phyloP scores from a whole-genome alignment of 2,888 invertebrate genomes.

The Sicus ferrugineus region DNA sequence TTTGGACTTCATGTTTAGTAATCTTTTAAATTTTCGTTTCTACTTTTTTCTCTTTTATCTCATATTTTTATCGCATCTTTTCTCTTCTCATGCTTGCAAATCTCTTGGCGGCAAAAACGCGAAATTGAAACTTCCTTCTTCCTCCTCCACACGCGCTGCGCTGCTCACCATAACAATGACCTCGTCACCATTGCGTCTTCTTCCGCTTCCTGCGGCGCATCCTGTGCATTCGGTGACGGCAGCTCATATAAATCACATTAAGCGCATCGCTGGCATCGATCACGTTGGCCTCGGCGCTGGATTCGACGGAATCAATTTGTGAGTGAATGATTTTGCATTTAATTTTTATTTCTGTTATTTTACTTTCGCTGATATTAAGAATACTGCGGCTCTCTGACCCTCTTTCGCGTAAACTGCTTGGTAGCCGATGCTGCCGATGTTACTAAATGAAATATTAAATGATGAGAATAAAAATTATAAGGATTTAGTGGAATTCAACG shows the following conservation, averaged over 20 bases:
- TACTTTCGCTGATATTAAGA: neutral
- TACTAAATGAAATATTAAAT: too few relatives aligned
- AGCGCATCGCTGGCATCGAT: constrained; percentile 85
- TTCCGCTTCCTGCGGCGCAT: constrained; percentile 4
- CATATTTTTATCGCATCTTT: constrained; percentile 38
- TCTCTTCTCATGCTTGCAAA: constrained; percentile 12
- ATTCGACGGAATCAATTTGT: constrained; percentile 91
- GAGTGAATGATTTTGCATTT: constrained; percentile 67
- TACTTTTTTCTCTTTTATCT: constrained; percentile 35
- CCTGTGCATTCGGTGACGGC: constrained; percentile 44
- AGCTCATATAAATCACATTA: constrained; percentile 92
- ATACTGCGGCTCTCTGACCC: too few relatives aligned
- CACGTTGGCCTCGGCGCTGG: constrained; percentile 89
- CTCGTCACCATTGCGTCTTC: neutral
- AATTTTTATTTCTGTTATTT: neutral
- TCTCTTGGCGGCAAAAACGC: constrained; percentile 9
- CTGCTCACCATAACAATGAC: neutral
- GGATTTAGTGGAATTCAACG: too few relatives aligned
- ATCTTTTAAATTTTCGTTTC: neutral
- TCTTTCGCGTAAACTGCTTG: too few relatives aligned
- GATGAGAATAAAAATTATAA: too few relatives aligned
- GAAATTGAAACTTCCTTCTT: constrained; percentile 18
- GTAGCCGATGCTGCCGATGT: too few relatives aligned
- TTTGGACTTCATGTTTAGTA: too few relatives aligned
- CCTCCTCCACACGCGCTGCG: neutral